phyloP scores from a whole-genome alignment of 1,140 invertebrate genomes.

The Andrena cerasifolii region DNA sequence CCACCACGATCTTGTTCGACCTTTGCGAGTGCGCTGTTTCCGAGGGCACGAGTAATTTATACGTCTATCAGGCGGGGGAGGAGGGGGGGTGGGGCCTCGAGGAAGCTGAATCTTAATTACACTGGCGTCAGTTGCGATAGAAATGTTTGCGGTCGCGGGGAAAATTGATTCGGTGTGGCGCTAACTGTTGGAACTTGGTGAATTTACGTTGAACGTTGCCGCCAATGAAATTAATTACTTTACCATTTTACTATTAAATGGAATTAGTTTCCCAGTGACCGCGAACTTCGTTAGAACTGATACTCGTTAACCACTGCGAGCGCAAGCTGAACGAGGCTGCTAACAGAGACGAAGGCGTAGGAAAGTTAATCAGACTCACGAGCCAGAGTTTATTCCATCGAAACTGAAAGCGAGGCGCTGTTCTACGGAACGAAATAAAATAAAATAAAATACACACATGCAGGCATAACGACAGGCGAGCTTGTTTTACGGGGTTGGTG shows the following conservation, averaged over 20 bases:
- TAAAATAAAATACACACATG: slow-evolving; percentile 80
- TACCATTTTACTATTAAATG: too few relatives aligned
- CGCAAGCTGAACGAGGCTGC: too few relatives aligned
- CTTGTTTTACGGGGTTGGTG: slow-evolving; percentile 79
- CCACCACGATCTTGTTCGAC: slow-evolving; percentile 89
- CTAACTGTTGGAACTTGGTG: too few relatives aligned
- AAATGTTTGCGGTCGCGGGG: neutral
- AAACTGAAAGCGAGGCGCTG: slow-evolving; percentile 1
- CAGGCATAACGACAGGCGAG: slow-evolving; percentile 78
- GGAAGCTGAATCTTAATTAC: neutral
- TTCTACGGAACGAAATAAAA: slow-evolving; percentile 37
- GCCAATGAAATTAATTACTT: too few relatives aligned
- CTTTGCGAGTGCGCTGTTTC: slow-evolving; percentile 78
- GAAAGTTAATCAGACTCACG: neutral
- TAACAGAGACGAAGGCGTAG: too few relatives aligned
- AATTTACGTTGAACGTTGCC: too few relatives aligned
- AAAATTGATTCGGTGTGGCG: neutral
- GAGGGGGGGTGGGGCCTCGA: too few relatives aligned
- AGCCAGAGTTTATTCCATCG: neutral
- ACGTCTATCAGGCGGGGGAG: neutral
- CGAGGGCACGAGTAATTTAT: slow-evolving; percentile 29
- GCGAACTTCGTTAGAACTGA: too few relatives aligned
- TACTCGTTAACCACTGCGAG: too few relatives aligned
- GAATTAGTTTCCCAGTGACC: too few relatives aligned
- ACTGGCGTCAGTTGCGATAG: neutral